Evolutionary conservation across 1,140 invertebrate species (phyloP).

Genomic region (Adelges cooleyi): DNA sequence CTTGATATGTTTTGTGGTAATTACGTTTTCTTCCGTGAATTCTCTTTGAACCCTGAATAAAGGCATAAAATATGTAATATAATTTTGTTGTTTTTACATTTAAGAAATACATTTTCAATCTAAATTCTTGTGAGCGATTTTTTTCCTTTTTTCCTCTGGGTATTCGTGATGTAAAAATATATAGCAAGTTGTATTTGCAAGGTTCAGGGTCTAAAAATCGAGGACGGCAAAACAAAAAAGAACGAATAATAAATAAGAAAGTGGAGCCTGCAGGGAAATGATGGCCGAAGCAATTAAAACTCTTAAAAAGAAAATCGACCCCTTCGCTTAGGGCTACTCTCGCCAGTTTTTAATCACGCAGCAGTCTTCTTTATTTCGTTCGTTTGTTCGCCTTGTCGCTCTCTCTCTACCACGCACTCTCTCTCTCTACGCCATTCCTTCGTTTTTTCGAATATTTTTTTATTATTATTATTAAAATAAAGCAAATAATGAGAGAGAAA

Average conservation of each 20-base stretch:
- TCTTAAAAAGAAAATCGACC: constrained; percentile 37
- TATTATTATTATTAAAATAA: not conserved
- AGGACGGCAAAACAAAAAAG: constrained; percentile 29
- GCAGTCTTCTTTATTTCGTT: constrained; percentile 30
- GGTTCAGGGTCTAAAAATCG: constrained; percentile 22
- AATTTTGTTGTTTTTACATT: too few relatives aligned
- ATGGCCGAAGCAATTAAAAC: constrained; percentile 37
- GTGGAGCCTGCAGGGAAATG: constrained; percentile 32
- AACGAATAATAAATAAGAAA: constrained; percentile 32
- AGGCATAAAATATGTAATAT: too few relatives aligned
- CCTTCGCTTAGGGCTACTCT: constrained; percentile 24
- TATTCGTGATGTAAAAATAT: too few relatives aligned
- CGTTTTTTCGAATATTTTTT: constrained; percentile 12
- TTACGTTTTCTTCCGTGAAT: too few relatives aligned
- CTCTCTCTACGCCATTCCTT: not conserved
- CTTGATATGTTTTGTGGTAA: too few relatives aligned
- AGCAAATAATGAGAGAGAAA: not conserved
- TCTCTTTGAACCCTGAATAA: too few relatives aligned
- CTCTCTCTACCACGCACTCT: not conserved
- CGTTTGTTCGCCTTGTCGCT: constrained; percentile 7
- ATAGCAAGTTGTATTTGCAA: too few relatives aligned
- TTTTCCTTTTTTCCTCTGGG: too few relatives aligned
- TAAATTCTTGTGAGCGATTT: too few relatives aligned
- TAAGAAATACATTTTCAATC: too few relatives aligned
- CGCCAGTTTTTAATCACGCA: constrained; percentile 33